Percentiles rank a stretch among this genome's conserved stretches.
Conservation (phyloP, 2,797 vertebrate genomes). For the Lepidocolaptes lacrymiger region DNA sequence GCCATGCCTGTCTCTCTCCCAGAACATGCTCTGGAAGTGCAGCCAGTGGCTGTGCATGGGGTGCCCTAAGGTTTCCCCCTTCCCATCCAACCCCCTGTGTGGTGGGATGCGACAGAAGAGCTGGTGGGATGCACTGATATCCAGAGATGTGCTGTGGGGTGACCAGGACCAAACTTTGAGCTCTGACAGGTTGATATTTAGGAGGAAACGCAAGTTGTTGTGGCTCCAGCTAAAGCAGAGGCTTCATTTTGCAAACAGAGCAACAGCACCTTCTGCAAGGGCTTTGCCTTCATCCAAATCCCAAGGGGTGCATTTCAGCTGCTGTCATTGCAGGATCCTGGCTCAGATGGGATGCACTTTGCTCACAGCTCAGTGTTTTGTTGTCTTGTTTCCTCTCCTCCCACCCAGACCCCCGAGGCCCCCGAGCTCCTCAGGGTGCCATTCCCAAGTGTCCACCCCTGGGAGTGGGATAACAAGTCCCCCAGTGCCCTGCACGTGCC, state of each 20-base stretch:
- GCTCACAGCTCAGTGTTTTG: background rate
- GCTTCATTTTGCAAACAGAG: background rate
- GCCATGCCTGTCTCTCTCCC: background rate
- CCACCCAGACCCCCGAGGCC: background rate
- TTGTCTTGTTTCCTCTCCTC: slow-evolving; percentile 16
- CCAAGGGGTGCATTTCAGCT: background rate
- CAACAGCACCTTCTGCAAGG: background rate
- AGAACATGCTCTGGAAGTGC: background rate
- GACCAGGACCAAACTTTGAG: background rate
- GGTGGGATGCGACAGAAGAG: background rate
- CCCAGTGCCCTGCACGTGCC: background rate
- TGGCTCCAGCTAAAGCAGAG: background rate
- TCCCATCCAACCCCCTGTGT: fast-evolving
- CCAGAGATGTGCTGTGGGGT: background rate
- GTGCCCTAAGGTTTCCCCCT: background rate
- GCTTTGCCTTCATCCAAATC: background rate
- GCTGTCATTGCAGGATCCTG: fast-evolving
- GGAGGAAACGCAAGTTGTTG: background rate
- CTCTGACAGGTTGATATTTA: background rate
- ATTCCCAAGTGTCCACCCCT: background rate
- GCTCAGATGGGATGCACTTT: fast-evolving
- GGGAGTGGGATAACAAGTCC: slow-evolving; percentile 61
- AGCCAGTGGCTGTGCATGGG: fast-evolving
- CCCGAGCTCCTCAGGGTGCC: background rate
- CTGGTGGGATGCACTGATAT: fast-evolving